Percentiles rank a stretch among this genome's conserved stretches.
Conservation (phyloP, 1,140 invertebrate genomes). For the Ditylenchus dipsaci region DNA sequence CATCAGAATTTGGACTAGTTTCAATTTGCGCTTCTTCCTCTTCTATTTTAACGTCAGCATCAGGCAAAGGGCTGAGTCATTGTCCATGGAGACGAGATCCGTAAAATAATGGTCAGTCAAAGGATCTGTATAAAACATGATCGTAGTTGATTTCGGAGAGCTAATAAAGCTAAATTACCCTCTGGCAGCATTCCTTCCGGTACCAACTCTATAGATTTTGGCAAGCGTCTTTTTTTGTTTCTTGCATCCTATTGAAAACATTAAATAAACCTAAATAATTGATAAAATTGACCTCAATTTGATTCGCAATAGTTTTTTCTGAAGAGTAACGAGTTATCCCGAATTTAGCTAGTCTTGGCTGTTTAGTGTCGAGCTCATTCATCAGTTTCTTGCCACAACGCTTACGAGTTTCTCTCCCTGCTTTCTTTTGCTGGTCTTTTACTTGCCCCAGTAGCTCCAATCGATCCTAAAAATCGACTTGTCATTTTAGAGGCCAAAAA, state of each 20-base stretch:
- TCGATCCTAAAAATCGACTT: conserved; percentile 35
- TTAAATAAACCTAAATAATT: neutral
- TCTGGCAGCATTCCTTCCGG: conserved; percentile 30
- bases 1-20: neutral
- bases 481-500: too few species aligned
- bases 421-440: conserved; percentile 46
- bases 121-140: too few species aligned
- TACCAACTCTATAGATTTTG: conserved; percentile 12
- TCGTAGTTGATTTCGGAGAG: too few species aligned
- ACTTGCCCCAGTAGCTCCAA: conserved; percentile 35
- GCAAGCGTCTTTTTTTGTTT: neutral
- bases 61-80: neutral
- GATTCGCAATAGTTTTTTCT: neutral
- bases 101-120: conserved; percentile 20
- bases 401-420: conserved; percentile 23
- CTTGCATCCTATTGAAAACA: too few species aligned
- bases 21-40: neutral
- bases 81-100: neutral
- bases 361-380: conserved; percentile 23
- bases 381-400: conserved; percentile 23
- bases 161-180: too few species aligned
- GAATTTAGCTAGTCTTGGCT: conserved; percentile 48
- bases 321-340: conserved; percentile 41
- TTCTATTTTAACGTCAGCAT: neutral
- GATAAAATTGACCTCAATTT: neutral